A percentile compares a stretch with the other conserved stretches of the same genome.
phyloP scores from a whole-genome alignment of 2,797 vertebrate species.

The Ambastaia sidthimunki region DNA sequence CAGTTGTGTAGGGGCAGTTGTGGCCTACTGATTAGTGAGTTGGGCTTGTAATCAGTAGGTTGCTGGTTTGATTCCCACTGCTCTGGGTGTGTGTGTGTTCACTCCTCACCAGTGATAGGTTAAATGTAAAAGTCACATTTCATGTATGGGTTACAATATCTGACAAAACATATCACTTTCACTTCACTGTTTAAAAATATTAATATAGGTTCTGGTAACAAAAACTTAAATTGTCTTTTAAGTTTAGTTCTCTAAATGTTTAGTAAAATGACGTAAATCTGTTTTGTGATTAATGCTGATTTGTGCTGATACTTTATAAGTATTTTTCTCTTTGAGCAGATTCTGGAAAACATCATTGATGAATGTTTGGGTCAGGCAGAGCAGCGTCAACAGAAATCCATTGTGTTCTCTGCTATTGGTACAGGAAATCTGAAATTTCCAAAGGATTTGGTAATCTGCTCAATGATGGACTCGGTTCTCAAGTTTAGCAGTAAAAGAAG shows the following conservation, averaged over 20 bases:
- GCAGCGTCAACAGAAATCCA: slow-evolving; percentile 71
- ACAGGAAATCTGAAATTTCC: slow-evolving; percentile 87
- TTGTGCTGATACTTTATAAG: neutral
- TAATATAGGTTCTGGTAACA: too few relatives aligned
- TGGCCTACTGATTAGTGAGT: too few relatives aligned
- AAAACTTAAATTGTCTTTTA: too few relatives aligned
- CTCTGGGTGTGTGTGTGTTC: too few relatives aligned
- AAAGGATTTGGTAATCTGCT: slow-evolving; percentile 72
- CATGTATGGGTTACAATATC: too few relatives aligned
- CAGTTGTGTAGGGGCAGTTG: too few relatives aligned
- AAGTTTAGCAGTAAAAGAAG: slow-evolving; percentile 75
- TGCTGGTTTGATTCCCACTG: too few relatives aligned
- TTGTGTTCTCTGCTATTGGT: slow-evolving; percentile 89
- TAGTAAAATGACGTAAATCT: neutral
- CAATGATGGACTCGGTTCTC: slow-evolving; percentile 79
- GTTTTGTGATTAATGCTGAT: neutral
- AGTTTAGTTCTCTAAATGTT: neutral
- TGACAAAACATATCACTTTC: too few relatives aligned
- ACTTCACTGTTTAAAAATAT: too few relatives aligned
- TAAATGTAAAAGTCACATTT: too few relatives aligned
- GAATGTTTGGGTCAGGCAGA: slow-evolving; percentile 81
- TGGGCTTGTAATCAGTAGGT: too few relatives aligned
- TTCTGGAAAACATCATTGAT: slow-evolving; percentile 71
- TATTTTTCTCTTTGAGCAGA: slow-evolving; percentile 62
- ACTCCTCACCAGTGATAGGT: too few relatives aligned